phyloP scores from a whole-genome alignment of 23 tunicate genomes.

The Corella eumyota region DNA sequence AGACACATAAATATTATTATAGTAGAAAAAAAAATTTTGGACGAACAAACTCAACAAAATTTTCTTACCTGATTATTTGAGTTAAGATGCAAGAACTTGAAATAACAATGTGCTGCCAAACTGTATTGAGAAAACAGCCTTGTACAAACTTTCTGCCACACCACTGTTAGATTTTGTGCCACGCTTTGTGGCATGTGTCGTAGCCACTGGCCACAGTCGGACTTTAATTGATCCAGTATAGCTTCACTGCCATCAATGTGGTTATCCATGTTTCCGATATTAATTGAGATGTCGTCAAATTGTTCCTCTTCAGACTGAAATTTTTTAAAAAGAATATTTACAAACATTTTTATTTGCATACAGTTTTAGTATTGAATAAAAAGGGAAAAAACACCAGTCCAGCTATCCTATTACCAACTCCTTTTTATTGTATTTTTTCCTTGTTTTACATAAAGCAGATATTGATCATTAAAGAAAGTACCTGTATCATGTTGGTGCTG shows the following conservation, averaged over 20 bases:
- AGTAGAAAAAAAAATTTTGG: no score
- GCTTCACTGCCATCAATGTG: conserved; percentile 29
- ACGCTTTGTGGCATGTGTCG: conserved; percentile 25
- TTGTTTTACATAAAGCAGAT: no score
- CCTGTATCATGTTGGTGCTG: no score
- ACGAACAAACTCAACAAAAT: no score
- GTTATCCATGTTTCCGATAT: conserved; percentile 8
- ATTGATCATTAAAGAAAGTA: no score
- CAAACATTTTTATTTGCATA: no score
- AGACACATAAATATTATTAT: no score
- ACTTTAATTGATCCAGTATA: conserved; percentile 37
- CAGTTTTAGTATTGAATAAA: no score
- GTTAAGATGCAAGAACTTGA: conserved; percentile 61
- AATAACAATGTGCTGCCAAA: conserved; percentile 75
- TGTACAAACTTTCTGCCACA: conserved; percentile 71
- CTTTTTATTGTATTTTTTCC: no score
- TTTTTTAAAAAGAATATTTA: neutral
- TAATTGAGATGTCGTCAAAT: conserved; percentile 40
- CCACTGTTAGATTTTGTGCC: conserved; percentile 20
- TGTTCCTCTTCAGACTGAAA: conserved; percentile 39
- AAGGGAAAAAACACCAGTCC: no score
- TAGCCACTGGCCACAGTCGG: conserved; percentile 66
- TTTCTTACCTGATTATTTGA: conserved; percentile 47
- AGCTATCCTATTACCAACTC: no score
- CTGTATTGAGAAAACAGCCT: conserved; percentile 66